Evolutionary conservation across 2,888 invertebrate species (phyloP).

Genomic region (Thymelicus lineola): DNA sequence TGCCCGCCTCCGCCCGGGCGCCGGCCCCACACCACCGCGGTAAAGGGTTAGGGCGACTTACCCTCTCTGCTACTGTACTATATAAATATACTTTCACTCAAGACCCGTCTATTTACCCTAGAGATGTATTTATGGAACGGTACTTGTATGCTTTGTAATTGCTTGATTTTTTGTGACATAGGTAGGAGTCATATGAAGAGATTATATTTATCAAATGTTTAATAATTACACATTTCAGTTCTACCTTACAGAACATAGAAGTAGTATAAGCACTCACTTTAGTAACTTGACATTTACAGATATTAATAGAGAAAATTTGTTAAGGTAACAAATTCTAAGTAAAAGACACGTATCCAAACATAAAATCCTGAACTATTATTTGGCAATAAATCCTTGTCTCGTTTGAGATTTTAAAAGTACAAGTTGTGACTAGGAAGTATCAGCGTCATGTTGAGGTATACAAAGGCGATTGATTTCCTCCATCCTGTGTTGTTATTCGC

Average conservation of each 20-base stretch:
- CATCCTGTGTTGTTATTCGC: slow-evolving; percentile 22
- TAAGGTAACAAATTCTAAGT: too few species aligned
- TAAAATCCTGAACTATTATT: too few species aligned
- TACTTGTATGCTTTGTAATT: not conserved
- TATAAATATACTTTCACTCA: slow-evolving; percentile 33
- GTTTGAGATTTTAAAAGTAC: not conserved
- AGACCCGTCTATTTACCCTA: slow-evolving; percentile 27
- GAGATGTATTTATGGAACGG: slow-evolving; percentile 23
- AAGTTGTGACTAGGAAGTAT: not conserved
- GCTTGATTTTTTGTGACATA: slow-evolving; percentile 2
- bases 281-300: too few species aligned
- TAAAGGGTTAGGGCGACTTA: slow-evolving; percentile 81
- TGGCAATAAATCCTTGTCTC: too few species aligned
- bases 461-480: slow-evolving; percentile 5
- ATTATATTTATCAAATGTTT: too few species aligned
- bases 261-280: too few species aligned
- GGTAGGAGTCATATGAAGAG: not conserved
- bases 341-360: too few species aligned
- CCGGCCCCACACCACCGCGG: slow-evolving; percentile 62
- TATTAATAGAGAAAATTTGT: too few species aligned
- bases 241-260: too few species aligned
- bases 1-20: slow-evolving; percentile 68
- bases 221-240: too few species aligned
- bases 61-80: slow-evolving; percentile 61
- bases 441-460: not conserved